phyloP scores from a whole-genome alignment of 2,797 vertebrate genomes.

The Rhincodon typus region DNA sequence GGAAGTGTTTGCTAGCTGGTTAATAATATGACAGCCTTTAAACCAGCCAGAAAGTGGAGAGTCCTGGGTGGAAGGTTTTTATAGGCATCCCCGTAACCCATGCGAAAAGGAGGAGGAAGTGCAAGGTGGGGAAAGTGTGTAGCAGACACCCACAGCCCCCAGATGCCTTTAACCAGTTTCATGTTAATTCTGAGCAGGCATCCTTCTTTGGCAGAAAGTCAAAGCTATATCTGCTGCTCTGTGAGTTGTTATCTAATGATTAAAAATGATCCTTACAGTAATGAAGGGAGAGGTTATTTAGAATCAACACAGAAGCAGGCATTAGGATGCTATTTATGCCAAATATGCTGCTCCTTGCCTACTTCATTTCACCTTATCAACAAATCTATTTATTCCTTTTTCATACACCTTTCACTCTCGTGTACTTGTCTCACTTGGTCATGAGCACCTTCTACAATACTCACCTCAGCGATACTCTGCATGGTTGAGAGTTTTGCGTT shows the following conservation, averaged over 20 bases:
- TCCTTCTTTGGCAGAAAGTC: neutral
- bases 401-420: neutral
- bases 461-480: neutral
- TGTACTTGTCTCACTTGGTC: neutral
- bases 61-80: neutral
- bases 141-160: neutral
- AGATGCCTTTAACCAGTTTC: neutral
- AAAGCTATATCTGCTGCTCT: neutral
- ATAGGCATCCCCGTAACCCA: neutral
- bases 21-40: neutral
- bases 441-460: too few relatives aligned
- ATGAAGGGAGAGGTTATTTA: neutral
- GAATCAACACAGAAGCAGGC: neutral
- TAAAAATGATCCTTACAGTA: neutral
- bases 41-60: neutral
- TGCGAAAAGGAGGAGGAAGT: neutral
- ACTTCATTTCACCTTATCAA: too few relatives aligned
- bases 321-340: neutral
- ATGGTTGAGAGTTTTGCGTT: neutral
- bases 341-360: neutral
- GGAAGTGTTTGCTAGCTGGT: neutral
- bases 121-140: neutral
- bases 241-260: neutral
- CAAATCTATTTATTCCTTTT: neutral
- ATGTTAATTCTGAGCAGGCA: neutral